Evolutionary conservation across 2,113 vertebrate species (phyloP).

Genomic region (Platanista minor): DNA sequence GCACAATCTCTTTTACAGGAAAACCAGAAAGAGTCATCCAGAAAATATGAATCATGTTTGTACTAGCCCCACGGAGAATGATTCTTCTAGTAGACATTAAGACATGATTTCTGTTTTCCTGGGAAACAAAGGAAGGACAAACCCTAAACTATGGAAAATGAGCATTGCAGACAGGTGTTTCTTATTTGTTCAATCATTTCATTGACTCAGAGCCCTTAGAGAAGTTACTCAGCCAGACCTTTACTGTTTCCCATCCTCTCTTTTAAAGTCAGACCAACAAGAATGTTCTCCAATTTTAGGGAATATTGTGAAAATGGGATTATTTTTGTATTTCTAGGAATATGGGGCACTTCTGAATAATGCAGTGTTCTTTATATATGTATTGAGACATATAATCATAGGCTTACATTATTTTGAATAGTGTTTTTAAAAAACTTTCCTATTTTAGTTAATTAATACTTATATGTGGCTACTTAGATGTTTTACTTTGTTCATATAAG

Average conservation of each 20-base stretch:
- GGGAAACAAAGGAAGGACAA: background rate
- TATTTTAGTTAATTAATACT: constrained; percentile 6
- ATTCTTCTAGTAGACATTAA: background rate
- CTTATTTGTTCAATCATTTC: background rate
- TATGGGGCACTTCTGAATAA: background rate
- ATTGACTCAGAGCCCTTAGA: background rate
- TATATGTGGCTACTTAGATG: background rate
- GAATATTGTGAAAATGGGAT: background rate
- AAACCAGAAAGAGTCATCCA: constrained; percentile 49
- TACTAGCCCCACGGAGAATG: background rate
- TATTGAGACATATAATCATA: constrained; percentile 3
- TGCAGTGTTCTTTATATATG: background rate
- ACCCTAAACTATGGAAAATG: background rate
- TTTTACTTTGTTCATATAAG: background rate
- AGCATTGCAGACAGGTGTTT: background rate
- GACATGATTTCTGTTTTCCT: background rate
- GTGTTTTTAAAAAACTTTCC: background rate
- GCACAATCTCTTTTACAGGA: constrained; percentile 4
- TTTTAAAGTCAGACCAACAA: background rate
- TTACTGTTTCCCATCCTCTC: background rate
- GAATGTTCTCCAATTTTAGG: background rate
- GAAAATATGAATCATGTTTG: constrained; percentile 54
- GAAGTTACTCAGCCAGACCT: background rate
- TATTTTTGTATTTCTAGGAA: background rate
- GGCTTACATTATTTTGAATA: background rate